A percentile compares a stretch with the other conserved stretches of the same genome.
phyloP scores from a whole-genome alignment of 2,888 invertebrate genomes.

The Crematogaster levior region DNA sequence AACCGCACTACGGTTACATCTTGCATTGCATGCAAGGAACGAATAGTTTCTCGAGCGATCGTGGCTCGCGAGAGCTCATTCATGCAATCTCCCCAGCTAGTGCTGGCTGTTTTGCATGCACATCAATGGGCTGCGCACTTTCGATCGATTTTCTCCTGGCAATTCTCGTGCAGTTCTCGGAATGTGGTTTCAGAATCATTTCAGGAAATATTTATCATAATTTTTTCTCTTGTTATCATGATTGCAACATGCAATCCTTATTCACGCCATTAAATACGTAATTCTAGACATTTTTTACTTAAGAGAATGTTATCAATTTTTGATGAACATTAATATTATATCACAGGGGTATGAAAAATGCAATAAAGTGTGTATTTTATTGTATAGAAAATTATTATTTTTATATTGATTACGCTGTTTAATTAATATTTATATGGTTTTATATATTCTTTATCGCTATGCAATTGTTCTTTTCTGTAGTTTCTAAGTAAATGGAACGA shows the following conservation, averaged over 20 bases:
- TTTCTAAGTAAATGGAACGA: neutral
- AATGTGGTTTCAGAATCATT: neutral
- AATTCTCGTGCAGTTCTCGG: slow-evolving; percentile 14
- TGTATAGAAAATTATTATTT: too few species aligned
- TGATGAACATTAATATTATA: neutral
- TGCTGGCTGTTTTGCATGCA: slow-evolving; percentile 74
- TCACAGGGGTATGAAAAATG: neutral
- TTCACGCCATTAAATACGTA: neutral
- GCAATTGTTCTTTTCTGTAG: neutral
- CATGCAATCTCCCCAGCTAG: slow-evolving; percentile 65
- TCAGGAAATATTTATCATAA: neutral
- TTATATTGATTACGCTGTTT: neutral
- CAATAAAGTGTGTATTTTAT: too few species aligned
- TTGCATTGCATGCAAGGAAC: slow-evolving; percentile 67
- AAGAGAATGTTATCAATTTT: neutral
- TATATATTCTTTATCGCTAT: neutral
- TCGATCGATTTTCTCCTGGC: slow-evolving; percentile 64
- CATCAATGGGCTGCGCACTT: slow-evolving; percentile 76
- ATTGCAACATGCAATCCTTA: neutral
- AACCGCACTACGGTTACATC: slow-evolving; percentile 52
- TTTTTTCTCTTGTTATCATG: neutral
- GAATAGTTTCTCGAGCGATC: slow-evolving; percentile 75
- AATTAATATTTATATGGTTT: neutral
- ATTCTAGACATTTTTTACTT: neutral
- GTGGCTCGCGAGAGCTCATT: slow-evolving; percentile 74